phyloP scores from a whole-genome alignment of 2,888 invertebrate genomes.

The Drosophila stalkeri region DNA sequence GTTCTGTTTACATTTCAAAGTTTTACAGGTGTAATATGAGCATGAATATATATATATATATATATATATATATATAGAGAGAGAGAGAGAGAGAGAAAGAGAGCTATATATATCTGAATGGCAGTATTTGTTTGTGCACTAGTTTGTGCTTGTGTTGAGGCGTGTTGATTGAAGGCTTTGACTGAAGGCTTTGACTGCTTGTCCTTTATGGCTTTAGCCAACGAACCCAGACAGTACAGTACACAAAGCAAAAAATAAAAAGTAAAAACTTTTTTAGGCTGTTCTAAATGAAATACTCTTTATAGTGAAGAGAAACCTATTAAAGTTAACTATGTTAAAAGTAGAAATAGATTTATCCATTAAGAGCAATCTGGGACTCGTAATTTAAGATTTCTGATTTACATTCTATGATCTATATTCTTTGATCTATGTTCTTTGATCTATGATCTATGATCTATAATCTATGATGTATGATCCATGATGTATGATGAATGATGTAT shows the following conservation, averaged over 20 bases:
- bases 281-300: constrained; percentile 13
- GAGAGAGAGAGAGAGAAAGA: no score
- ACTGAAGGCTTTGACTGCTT: constrained; percentile 30
- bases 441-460: no score
- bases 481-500: no score
- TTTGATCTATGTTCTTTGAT: neutral
- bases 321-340: neutral
- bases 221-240: constrained; percentile 23
- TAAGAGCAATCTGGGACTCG: neutral
- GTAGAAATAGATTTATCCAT: neutral
- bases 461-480: no score
- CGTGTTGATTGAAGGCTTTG: constrained; percentile 36
- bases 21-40: constrained; percentile 31
- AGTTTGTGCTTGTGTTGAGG: constrained; percentile 16
- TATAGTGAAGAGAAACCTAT: neutral
- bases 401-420: neutral
- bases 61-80: neutral
- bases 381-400: neutral
- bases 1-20: constrained; percentile 44
- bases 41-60: neutral
- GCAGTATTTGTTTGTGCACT: neutral
- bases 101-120: constrained; percentile 8
- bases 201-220: constrained; percentile 34
- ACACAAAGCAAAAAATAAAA: constrained; percentile 11
- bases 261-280: neutral